Conservation (phyloP, 2,113 vertebrate genomes). For the Choloepus hoffmanni region DNA sequence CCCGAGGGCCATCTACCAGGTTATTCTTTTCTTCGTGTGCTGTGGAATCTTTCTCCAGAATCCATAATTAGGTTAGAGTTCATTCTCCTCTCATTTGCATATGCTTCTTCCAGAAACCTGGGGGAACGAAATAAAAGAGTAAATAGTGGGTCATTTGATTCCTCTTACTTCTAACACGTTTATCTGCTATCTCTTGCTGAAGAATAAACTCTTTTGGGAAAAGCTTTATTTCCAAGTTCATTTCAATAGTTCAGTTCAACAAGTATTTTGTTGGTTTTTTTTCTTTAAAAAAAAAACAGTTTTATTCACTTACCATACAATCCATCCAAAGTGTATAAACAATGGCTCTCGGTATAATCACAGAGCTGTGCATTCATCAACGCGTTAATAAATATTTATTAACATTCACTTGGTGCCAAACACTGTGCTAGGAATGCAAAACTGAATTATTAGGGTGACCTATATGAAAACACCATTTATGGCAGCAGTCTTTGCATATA, state of each 20-base stretch:
- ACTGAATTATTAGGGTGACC: neutral
- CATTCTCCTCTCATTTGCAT: neutral
- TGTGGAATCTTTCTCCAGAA: conserved; percentile 40
- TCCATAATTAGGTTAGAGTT: neutral
- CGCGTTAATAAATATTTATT: too few relatives aligned
- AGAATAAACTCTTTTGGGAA: conserved; percentile 15
- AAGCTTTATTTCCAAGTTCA: conserved; percentile 44
- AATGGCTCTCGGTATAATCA: too few relatives aligned
- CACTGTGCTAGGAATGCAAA: neutral
- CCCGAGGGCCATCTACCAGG: conserved; percentile 15
- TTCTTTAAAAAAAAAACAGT: too few relatives aligned
- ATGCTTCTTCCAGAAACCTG: conserved; percentile 62
- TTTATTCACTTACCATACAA: too few relatives aligned
- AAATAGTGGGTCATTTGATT: neutral
- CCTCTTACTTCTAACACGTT: neutral
- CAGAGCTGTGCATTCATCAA: too few relatives aligned
- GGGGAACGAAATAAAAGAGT: neutral
- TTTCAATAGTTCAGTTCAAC: neutral
- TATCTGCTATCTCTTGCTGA: neutral
- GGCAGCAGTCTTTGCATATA: neutral
- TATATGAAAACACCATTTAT: neutral
- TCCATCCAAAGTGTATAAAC: too few relatives aligned
- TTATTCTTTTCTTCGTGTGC: neutral
- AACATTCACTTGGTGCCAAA: neutral
- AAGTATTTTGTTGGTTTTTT: neutral